Conservation (phyloP, 1,140 invertebrate genomes). For the Drosophila baimaii region DNA sequence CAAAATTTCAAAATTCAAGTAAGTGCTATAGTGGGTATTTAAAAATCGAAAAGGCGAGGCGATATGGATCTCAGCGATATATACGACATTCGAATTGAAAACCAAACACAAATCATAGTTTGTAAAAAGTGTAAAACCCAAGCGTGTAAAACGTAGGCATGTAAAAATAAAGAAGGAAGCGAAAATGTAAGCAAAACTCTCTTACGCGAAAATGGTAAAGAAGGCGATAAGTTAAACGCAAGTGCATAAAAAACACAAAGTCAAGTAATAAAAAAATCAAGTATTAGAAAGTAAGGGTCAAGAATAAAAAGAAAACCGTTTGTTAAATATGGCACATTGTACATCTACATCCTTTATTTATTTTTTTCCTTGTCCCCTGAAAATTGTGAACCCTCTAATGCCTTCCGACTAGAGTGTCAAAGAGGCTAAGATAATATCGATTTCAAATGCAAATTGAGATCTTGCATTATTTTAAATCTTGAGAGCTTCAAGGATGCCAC, state of each 20-base stretch:
- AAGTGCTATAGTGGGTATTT: constrained; percentile 5
- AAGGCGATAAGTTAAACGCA: constrained; percentile 11
- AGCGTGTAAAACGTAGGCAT: constrained; percentile 47
- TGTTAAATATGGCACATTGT: constrained; percentile 36
- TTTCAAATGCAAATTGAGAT: too few relatives aligned
- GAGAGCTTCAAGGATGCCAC: too few relatives aligned
- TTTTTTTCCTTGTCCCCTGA: background rate
- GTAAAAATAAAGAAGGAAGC: constrained; percentile 58
- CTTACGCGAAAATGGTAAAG: background rate
- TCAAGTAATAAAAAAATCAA: constrained; percentile 24
- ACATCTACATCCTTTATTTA: background rate
- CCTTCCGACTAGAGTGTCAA: background rate
- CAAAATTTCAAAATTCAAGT: constrained; percentile 16
- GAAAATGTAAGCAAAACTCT: constrained; percentile 12
- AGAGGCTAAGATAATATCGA: background rate
- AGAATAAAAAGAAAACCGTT: constrained; percentile 7
- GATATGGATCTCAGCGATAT: constrained; percentile 38
- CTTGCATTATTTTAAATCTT: too few relatives aligned
- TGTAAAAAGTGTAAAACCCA: constrained; percentile 43
- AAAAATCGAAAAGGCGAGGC: constrained; percentile 19
- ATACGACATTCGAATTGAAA: constrained; percentile 43
- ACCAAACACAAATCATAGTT: constrained; percentile 78
- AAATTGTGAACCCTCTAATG: constrained; percentile 10
- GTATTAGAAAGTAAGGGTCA: constrained; percentile 14
- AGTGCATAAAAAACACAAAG: constrained; percentile 27